These are phyloP conservation scores for Nomada ferruginata DNA, from an alignment of 2,888 invertebrate species.

Conservation along the genomic window DNA sequence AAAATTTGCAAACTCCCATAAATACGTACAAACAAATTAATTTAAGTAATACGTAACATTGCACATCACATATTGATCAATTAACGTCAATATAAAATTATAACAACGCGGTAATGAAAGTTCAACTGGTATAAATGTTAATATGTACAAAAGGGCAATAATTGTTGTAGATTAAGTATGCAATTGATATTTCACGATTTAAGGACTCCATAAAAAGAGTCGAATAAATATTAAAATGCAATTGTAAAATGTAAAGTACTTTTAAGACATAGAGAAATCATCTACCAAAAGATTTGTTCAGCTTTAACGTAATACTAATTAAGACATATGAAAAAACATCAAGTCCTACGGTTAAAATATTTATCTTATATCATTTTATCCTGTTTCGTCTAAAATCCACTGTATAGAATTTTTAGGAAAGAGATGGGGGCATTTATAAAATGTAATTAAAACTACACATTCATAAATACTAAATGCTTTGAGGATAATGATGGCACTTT, in stretches of 20 bases:
- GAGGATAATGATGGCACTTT: constrained; percentile 56
- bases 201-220: neutral
- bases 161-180: neutral
- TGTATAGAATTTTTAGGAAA: constrained; percentile 3
- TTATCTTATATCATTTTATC: neutral
- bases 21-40: constrained; percentile 3
- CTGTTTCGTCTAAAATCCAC: constrained; percentile 11
- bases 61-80: constrained; percentile 22
- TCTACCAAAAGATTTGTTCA: neutral
- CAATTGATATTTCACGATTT: constrained; percentile 14
- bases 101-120: constrained; percentile 15
- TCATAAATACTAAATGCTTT: constrained; percentile 26
- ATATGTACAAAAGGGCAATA: constrained; percentile 13
- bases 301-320: neutral
- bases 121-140: constrained; percentile 16
- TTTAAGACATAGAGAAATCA: neutral
- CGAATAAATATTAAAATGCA: neutral
- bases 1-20: neutral
- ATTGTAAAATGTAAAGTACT: neutral
- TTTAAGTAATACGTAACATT: constrained; percentile 23
- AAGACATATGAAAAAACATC: neutral
- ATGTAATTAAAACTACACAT: constrained; percentile 14
- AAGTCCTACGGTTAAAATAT: neutral
- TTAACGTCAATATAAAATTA: constrained; percentile 37
- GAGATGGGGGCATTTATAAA: constrained; percentile 25